Conservation (phyloP, 2,797 vertebrate genomes). For the Hemitrygon akajei region DNA sequence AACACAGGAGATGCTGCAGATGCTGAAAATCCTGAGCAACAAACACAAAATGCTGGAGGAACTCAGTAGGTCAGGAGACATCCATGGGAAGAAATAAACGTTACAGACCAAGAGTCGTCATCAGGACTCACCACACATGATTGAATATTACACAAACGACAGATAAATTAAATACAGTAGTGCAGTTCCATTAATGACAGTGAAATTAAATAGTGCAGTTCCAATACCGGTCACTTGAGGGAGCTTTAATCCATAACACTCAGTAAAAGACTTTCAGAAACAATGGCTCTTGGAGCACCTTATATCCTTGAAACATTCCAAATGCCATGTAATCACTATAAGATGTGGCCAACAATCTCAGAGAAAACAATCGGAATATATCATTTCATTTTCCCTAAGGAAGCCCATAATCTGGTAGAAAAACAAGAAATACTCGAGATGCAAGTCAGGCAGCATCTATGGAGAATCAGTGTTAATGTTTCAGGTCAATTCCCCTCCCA, state of each 20-base stretch:
- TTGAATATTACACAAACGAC: not conserved
- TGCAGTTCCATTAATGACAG: not conserved
- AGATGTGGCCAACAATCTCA: not conserved
- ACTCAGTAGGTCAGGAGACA: no score
- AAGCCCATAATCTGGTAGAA: no score
- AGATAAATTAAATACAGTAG: not conserved
- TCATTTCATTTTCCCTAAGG: no score
- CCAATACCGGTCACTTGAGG: not conserved
- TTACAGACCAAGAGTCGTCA: no score
- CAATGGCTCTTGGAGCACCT: not conserved
- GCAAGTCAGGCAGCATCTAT: no score
- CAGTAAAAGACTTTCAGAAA: not conserved
- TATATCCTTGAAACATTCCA: not conserved
- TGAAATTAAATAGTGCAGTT: conserved; percentile 12
- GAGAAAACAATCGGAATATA: not conserved
- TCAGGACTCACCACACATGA: not conserved
- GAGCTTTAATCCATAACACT: not conserved
- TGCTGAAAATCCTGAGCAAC: no score
- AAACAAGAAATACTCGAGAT: no score
- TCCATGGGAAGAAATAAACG: no score
- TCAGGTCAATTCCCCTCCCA: no score
- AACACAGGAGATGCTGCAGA: no score
- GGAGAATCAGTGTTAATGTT: no score
- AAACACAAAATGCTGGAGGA: no score
- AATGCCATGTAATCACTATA: not conserved